These are phyloP conservation scores for Rhabditophanes sp. DNA, from an alignment of 2,888 invertebrate species.

Conservation along the genomic window DNA sequence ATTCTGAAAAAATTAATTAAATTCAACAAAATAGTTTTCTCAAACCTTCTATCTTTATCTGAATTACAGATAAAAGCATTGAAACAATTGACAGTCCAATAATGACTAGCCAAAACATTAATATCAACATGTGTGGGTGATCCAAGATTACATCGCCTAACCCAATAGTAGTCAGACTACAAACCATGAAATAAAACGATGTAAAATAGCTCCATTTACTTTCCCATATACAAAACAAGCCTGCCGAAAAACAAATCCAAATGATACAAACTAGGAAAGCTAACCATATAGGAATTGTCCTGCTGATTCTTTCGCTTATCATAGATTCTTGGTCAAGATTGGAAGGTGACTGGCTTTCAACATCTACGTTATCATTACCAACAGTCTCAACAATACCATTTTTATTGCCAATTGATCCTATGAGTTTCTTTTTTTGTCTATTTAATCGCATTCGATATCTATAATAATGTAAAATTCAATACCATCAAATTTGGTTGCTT, in stretches of 20 bases:
- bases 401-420: too few species aligned
- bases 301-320: constrained; percentile 6
- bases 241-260: constrained; percentile 72
- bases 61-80: constrained; percentile 90
- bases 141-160: constrained; percentile 47
- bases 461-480: neutral
- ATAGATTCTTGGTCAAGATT: neutral
- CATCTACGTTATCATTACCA: constrained; percentile 8
- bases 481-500: neutral
- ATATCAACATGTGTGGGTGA: constrained; percentile 73
- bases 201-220: constrained; percentile 75
- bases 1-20: constrained; percentile 20
- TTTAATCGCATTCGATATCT: neutral
- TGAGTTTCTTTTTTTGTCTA: too few species aligned
- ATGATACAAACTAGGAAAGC: constrained; percentile 66
- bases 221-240: constrained; percentile 53
- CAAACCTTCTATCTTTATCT: constrained; percentile 46
- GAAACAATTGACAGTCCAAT: constrained; percentile 85
- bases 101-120: constrained; percentile 75
- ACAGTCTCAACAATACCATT: constrained; percentile 1
- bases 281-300: constrained; percentile 60
- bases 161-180: constrained; percentile 4
- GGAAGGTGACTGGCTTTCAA: constrained; percentile 14
- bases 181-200: constrained; percentile 72
- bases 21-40: constrained; percentile 1